Evolutionary conservation across 2,888 invertebrate species (phyloP).

Genomic region (Toxonevra muliebris): DNA sequence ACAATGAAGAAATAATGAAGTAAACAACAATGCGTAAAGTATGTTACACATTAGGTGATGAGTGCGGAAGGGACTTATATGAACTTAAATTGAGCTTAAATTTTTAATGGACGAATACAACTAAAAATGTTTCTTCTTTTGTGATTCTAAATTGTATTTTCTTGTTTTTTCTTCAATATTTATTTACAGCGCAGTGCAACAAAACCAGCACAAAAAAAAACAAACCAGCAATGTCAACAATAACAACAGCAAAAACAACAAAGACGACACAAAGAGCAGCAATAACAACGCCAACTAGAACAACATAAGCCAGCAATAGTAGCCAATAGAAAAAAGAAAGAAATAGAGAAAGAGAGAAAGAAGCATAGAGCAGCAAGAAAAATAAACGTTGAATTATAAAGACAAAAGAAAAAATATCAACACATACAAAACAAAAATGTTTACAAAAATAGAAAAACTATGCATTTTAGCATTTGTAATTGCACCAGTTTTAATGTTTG

Average conservation of each 20-base stretch:
- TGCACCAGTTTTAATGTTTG: conserved; percentile 42
- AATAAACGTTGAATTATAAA: not conserved
- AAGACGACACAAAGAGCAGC: conserved; percentile 6
- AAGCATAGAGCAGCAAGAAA: not conserved
- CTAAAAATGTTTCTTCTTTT: not conserved
- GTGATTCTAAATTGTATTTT: not conserved
- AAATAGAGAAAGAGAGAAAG: not conserved
- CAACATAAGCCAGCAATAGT: not conserved
- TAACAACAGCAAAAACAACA: not conserved
- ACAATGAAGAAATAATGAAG: too few relatives aligned
- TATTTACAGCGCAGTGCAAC: conserved; percentile 7
- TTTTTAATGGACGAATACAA: not conserved
- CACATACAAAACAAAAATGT: conserved; percentile 45
- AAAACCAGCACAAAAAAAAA: too few relatives aligned
- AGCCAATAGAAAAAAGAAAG: not conserved
- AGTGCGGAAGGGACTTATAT: too few relatives aligned
- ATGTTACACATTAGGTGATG: too few relatives aligned
- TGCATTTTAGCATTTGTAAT: conserved; percentile 53
- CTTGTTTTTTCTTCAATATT: not conserved
- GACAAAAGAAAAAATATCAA: not conserved
- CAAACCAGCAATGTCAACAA: not conserved
- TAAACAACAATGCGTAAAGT: too few relatives aligned
- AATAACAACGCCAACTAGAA: conserved; percentile 1
- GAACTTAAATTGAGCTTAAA: not conserved
- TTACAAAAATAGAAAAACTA: conserved; percentile 46